Percentiles rank a stretch among this genome's conserved stretches.
Evolutionary conservation across 53 echinoderm and acorn worm species (phyloP).

Genomic region (Holothuria leucospilota): DNA sequence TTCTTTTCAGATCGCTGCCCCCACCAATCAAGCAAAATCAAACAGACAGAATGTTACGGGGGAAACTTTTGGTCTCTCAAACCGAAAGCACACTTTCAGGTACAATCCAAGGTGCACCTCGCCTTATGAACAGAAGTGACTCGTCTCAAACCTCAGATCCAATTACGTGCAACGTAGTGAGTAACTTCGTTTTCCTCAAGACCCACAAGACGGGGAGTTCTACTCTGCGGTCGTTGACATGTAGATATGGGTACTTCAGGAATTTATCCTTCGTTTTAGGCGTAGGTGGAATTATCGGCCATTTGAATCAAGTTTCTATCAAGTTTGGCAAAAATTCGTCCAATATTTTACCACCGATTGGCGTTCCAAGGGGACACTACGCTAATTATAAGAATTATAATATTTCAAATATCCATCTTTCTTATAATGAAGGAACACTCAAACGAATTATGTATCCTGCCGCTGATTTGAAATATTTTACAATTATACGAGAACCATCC

Average conservation of each 20-base stretch:
- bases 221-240: constrained; percentile 46
- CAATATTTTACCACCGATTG: constrained; percentile 60
- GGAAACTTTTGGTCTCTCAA: no score
- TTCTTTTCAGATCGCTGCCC: no score
- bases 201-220: constrained; percentile 74
- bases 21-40: no score
- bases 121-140: no score
- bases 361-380: constrained; percentile 30
- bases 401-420: constrained; percentile 56
- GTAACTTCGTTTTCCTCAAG: constrained; percentile 65
- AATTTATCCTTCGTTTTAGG: constrained; percentile 63
- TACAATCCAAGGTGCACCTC: no score
- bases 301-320: constrained; percentile 28
- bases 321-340: not conserved
- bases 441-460: constrained; percentile 52
- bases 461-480: constrained; percentile 12
- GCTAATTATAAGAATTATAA: constrained; percentile 54
- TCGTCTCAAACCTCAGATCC: no score
- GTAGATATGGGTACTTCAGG: constrained; percentile 54
- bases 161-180: not conserved
- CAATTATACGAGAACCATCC: constrained; percentile 12
- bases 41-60: no score
- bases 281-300: constrained; percentile 38
- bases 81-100: no score
- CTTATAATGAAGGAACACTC: constrained; percentile 47